These are phyloP conservation scores for Heptranchias perlo DNA, from an alignment of 2,113 vertebrate species.

Conservation along the genomic window DNA sequence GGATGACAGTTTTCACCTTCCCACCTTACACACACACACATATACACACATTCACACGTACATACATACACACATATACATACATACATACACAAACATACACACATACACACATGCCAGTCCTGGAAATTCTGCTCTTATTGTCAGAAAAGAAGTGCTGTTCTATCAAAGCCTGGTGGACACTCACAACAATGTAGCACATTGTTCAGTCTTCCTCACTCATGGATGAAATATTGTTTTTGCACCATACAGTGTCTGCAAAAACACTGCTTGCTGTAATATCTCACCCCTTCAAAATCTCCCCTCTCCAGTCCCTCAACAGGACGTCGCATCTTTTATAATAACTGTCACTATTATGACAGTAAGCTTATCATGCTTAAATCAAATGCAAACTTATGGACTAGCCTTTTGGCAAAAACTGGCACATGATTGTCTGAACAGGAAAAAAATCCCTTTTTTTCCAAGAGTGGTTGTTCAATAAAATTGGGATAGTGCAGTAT, in stretches of 20 bases:
- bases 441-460: no score
- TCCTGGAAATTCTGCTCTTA: not conserved
- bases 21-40: not conserved
- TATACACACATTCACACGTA: not conserved
- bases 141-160: not conserved
- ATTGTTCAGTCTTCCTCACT: not conserved
- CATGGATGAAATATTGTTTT: not conserved
- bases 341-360: conserved; percentile 2
- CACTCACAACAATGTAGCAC: not conserved
- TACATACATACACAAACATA: not conserved
- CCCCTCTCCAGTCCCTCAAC: not conserved
- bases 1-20: not conserved
- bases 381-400: not conserved
- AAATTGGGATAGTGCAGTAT: not conserved
- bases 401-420: not conserved
- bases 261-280: not conserved
- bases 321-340: not conserved
- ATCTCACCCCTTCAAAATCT: not conserved
- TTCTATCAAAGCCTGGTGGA: not conserved
- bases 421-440: not conserved
- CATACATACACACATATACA: not conserved
- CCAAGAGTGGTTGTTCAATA: not conserved
- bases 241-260: not conserved
- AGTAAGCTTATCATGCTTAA: not conserved
- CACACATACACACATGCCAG: not conserved